Evolutionary conservation across 2,888 invertebrate genomes (phyloP).

Genomic region (Euzetes globulus): DNA sequence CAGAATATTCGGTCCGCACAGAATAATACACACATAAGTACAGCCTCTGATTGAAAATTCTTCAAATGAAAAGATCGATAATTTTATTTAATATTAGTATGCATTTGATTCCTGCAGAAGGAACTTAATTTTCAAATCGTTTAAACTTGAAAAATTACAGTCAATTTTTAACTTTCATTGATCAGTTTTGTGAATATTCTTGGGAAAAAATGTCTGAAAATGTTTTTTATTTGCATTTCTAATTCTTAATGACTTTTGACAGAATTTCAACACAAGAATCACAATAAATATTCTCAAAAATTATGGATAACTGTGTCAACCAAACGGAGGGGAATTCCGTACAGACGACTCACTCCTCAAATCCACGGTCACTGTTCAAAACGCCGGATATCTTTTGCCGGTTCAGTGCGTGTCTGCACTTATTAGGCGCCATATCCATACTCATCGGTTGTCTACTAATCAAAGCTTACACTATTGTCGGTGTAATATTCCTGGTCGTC

Average conservation of each 20-base stretch:
- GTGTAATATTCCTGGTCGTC: background rate
- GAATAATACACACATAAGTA: too few relatives aligned
- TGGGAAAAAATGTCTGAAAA: too few relatives aligned
- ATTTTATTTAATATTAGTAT: too few relatives aligned
- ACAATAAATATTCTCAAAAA: background rate
- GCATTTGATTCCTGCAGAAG: too few relatives aligned
- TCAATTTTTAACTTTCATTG: too few relatives aligned
- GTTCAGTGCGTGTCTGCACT: background rate
- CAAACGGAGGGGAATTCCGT: background rate
- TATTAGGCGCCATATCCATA: constrained; percentile 7
- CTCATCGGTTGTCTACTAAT: constrained; percentile 15
- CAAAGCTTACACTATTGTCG: background rate
- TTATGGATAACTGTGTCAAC: background rate
- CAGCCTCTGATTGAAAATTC: too few relatives aligned
- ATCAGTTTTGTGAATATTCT: too few relatives aligned
- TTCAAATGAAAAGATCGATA: too few relatives aligned
- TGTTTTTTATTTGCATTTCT: too few relatives aligned
- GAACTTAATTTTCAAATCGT: too few relatives aligned
- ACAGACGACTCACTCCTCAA: background rate
- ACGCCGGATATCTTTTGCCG: background rate
- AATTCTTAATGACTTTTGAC: background rate
- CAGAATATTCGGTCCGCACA: background rate
- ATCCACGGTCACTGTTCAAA: background rate
- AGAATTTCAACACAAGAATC: background rate
- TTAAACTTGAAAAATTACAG: too few relatives aligned